These are phyloP conservation scores for Cricetomys ansorgei DNA, from an alignment of 2,113 vertebrate species.

Conservation along the genomic window DNA sequence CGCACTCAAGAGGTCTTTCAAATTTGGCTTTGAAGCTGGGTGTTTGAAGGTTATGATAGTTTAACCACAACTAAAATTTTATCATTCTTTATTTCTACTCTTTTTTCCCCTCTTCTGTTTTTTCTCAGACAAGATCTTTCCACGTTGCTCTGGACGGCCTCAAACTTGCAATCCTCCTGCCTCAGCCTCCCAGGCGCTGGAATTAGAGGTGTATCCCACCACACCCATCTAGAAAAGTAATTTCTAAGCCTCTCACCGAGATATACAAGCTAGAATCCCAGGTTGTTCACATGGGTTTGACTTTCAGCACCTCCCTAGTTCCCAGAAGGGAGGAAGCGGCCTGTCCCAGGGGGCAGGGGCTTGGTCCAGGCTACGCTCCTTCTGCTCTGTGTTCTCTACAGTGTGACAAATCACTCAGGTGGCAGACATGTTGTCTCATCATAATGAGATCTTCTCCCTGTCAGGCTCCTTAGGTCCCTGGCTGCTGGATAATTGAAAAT, in stretches of 20 bases:
- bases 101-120: too few species aligned
- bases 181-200: neutral
- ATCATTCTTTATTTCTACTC: neutral
- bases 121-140: neutral
- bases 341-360: neutral
- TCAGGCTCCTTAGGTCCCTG: neutral
- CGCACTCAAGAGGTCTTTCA: neutral
- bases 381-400: neutral
- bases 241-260: neutral
- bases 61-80: neutral
- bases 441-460: neutral
- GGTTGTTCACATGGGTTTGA: neutral
- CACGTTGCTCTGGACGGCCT: too few species aligned
- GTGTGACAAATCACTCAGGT: neutral
- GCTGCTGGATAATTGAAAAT: neutral
- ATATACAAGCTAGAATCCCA: neutral
- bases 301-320: rapidly evolving
- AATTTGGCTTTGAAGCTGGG: neutral
- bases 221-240: neutral
- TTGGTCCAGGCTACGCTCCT: neutral
- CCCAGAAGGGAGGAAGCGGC: neutral
- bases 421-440: neutral
- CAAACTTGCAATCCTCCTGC: too few species aligned
- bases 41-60: neutral
- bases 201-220: neutral